Conservation (phyloP, 2,888 invertebrate species). For the Aelia acuminata region DNA sequence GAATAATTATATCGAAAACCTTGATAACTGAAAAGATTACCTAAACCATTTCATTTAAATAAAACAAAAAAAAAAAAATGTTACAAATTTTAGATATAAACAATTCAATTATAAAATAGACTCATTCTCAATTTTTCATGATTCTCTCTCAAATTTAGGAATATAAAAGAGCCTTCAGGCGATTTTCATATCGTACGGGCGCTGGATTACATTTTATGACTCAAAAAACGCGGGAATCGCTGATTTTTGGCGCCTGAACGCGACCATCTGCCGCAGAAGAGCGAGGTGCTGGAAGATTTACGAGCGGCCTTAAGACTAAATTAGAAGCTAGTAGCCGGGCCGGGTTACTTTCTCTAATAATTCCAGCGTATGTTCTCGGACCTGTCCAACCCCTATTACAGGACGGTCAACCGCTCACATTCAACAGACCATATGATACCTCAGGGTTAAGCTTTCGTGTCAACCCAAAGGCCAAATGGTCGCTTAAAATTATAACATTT, state of each 20-base stretch:
- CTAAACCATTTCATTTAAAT: too few relatives aligned
- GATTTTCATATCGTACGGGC: background rate
- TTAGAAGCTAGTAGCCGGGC: constrained; percentile 54
- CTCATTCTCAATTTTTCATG: background rate
- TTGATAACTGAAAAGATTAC: too few relatives aligned
- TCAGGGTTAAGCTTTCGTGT: background rate
- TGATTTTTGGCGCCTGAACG: constrained; percentile 13
- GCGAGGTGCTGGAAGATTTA: constrained; percentile 34
- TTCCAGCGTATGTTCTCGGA: constrained; percentile 1
- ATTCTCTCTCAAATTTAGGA: background rate
- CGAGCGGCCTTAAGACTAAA: constrained; percentile 52
- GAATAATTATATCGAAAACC: too few relatives aligned
- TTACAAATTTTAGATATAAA: too few relatives aligned
- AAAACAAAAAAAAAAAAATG: too few relatives aligned
- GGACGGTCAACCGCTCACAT: background rate
- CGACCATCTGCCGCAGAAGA: constrained; percentile 34
- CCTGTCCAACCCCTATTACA: constrained; percentile 39
- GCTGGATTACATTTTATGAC: background rate
- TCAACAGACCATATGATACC: constrained; percentile 13
- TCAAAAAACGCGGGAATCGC: background rate
- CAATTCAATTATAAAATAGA: background rate
- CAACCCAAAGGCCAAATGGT: background rate
- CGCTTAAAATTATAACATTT: background rate
- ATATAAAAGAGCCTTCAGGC: background rate
- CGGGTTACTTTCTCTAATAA: constrained; percentile 56